These are phyloP conservation scores for Clytia hemisphaerica DNA, from an alignment of 30 jellyfish, hydroid and myxozoan genomes.

Conservation along the genomic window DNA sequence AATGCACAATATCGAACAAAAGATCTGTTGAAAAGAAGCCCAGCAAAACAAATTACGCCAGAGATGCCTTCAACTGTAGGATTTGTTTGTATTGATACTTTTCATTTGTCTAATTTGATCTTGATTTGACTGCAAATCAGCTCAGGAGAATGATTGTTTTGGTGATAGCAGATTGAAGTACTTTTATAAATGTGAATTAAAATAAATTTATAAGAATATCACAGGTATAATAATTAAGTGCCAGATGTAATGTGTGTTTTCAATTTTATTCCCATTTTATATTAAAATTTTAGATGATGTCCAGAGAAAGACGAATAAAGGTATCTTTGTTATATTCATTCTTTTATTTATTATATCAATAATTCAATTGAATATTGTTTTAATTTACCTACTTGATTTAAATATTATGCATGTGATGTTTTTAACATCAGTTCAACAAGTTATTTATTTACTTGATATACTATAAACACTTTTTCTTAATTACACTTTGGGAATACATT, in stretches of 20 bases:
- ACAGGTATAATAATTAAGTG: not conserved
- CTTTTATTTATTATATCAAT: not conserved
- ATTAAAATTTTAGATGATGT: conserved; percentile 69
- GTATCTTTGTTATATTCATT: conserved; percentile 15
- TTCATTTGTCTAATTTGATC: too few relatives aligned
- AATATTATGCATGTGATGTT: too few relatives aligned
- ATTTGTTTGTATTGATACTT: not conserved
- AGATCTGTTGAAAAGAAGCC: conserved; percentile 50
- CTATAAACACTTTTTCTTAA: too few relatives aligned
- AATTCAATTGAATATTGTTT: not conserved
- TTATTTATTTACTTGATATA: too few relatives aligned
- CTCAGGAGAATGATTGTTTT: too few relatives aligned
- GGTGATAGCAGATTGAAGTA: too few relatives aligned
- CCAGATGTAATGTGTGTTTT: not conserved
- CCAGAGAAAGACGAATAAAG: conserved; percentile 72
- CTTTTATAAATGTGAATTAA: not conserved
- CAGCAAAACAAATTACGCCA: conserved; percentile 46
- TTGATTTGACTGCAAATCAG: too few relatives aligned
- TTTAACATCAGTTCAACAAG: too few relatives aligned
- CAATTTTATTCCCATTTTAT: not conserved
- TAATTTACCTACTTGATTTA: not conserved
- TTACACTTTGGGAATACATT: too few relatives aligned
- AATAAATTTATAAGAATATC: not conserved
- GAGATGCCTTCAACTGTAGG: conserved; percentile 84
- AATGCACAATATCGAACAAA: conserved; percentile 57